These are phyloP conservation scores for Lasioglossum leucozonium DNA, from an alignment of 2,888 invertebrate species.

Conservation along the genomic window DNA sequence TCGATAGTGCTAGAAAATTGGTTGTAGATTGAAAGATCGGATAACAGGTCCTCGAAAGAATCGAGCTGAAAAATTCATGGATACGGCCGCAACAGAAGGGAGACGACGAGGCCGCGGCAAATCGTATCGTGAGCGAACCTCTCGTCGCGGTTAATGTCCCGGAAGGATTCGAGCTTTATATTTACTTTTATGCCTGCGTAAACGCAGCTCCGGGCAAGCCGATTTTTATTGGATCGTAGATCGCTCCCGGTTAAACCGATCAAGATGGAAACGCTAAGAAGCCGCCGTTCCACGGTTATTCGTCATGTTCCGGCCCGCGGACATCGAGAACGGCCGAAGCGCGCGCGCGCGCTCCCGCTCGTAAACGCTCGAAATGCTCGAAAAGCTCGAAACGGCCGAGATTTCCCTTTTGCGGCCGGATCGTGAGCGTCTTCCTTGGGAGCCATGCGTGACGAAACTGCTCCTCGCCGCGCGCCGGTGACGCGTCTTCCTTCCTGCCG, in stretches of 20 bases:
- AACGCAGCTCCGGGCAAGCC: slow-evolving; percentile 64
- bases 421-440: slow-evolving; percentile 55
- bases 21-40: slow-evolving; percentile 7
- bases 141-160: slow-evolving; percentile 76
- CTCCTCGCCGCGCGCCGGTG: slow-evolving; percentile 12
- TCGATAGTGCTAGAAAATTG: background rate
- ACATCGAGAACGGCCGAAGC: slow-evolving; percentile 31
- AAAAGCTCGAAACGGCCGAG: slow-evolving; percentile 67
- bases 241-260: slow-evolving; percentile 82
- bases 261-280: slow-evolving; percentile 83
- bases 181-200: slow-evolving; percentile 82
- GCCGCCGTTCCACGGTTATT: slow-evolving; percentile 79
- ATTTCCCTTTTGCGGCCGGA: slow-evolving; percentile 38
- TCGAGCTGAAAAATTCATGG: background rate
- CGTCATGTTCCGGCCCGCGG: slow-evolving; percentile 68
- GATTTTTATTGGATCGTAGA: slow-evolving; percentile 80
- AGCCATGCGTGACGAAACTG: slow-evolving; percentile 71
- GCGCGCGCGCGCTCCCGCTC: slow-evolving; percentile 67
- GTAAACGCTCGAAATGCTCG: slow-evolving; percentile 77
- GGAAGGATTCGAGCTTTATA: slow-evolving; percentile 82
- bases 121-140: slow-evolving; percentile 9
- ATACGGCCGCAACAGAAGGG: background rate
- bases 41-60: background rate
- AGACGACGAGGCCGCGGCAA: slow-evolving; percentile 31
- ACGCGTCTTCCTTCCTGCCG: slow-evolving; percentile 22